A percentile compares a stretch with the other conserved stretches of the same genome.
phyloP scores from a whole-genome alignment of 1,140 invertebrate species.

The Aphelinus certus region DNA sequence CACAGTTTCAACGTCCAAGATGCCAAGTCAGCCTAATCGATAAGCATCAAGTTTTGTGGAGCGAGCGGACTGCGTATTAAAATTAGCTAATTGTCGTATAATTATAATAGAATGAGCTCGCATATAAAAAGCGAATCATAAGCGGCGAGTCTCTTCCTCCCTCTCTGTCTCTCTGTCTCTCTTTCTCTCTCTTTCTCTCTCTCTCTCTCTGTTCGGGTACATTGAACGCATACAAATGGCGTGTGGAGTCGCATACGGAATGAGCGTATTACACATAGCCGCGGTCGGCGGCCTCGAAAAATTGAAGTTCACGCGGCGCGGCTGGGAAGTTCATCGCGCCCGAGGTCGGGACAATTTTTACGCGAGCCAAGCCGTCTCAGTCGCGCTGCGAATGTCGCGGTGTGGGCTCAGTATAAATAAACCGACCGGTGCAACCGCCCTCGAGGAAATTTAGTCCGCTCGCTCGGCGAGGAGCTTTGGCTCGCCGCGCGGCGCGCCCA shows the following conservation, averaged over 20 bases:
- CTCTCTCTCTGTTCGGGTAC: background rate
- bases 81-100: conserved; percentile 12
- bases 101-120: conserved; percentile 18
- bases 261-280: background rate
- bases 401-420: background rate
- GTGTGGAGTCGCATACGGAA: background rate
- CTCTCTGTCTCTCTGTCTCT: background rate
- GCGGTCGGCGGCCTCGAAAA: conserved; percentile 18
- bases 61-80: no score
- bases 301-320: conserved; percentile 25
- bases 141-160: no score
- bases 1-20: no score
- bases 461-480: background rate
- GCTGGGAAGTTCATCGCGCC: conserved; percentile 13
- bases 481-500: no score
- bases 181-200: background rate
- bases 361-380: background rate
- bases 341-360: background rate
- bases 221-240: conserved; percentile 24
- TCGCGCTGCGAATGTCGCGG: background rate
- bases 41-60: no score
- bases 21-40: no score
- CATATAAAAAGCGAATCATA: background rate
- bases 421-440: background rate
- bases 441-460: background rate